These are phyloP conservation scores for Dryococelus australis DNA, from an alignment of 2,888 invertebrate species.

Conservation along the genomic window DNA sequence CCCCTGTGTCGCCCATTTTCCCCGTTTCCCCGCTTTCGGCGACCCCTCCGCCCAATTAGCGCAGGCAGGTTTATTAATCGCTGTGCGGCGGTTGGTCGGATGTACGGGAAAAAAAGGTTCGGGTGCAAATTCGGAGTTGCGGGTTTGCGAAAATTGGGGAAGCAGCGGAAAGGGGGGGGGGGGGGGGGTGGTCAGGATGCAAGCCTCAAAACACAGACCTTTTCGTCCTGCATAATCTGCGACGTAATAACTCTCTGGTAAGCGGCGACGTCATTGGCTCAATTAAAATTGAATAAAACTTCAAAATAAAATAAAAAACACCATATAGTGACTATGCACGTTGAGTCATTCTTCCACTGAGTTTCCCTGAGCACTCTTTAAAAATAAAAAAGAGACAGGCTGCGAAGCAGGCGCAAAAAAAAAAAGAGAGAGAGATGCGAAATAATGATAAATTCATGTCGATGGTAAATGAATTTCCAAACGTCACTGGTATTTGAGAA, in stretches of 20 bases:
- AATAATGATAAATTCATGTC: conserved; percentile 16
- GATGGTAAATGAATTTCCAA: conserved; percentile 3
- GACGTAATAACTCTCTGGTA: background rate
- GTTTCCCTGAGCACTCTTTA: background rate
- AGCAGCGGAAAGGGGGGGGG: background rate
- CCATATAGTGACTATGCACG: background rate
- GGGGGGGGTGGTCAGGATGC: background rate
- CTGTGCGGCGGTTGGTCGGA: background rate
- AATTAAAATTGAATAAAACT: background rate
- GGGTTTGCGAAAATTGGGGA: background rate
- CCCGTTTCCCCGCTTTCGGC: too few species aligned
- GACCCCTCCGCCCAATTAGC: background rate
- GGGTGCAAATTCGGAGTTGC: conserved; percentile 1
- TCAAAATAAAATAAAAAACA: background rate
- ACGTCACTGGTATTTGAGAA: conserved; percentile 4
- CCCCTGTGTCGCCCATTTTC: background rate
- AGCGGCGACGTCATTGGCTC: background rate
- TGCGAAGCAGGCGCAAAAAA: background rate
- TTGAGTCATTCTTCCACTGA: background rate
- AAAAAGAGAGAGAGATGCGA: background rate
- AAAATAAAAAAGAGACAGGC: background rate
- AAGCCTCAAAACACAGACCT: background rate
- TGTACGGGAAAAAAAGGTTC: background rate
- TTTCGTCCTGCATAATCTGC: conserved; percentile 7
- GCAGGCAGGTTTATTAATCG: background rate